These are phyloP conservation scores for Sarcophaga rosellei DNA, from an alignment of 2,888 invertebrate species.

Conservation along the genomic window DNA sequence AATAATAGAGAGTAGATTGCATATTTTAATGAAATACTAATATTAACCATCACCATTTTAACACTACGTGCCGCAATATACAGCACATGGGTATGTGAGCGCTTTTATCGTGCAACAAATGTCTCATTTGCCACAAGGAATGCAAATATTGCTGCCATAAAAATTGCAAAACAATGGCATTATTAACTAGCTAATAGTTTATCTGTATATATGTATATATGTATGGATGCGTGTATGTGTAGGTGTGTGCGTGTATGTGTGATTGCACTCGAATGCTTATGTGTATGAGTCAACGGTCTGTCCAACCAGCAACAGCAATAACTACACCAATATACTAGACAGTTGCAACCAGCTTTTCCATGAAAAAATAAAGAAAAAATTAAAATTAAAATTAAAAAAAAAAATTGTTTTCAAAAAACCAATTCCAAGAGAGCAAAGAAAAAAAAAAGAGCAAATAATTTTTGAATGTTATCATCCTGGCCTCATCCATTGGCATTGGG, in stretches of 20 bases:
- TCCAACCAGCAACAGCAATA: conserved; percentile 33
- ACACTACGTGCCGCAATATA: not conserved
- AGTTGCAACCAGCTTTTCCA: conserved; percentile 32
- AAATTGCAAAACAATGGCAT: conserved; percentile 52
- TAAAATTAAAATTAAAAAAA: not conserved
- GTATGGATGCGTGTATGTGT: not conserved
- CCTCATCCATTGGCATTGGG: not conserved
- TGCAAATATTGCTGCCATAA: conserved; percentile 37
- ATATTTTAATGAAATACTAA: not conserved
- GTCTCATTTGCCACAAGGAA: conserved; percentile 11
- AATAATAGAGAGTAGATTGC: not conserved
- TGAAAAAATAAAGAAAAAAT: not conserved
- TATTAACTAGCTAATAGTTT: conserved; percentile 62
- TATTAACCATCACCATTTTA: not conserved
- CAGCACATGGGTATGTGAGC: conserved; percentile 14
- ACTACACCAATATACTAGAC: not conserved
- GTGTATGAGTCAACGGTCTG: conserved; percentile 17
- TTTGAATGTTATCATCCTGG: not conserved
- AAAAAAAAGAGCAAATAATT: not conserved
- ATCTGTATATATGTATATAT: conserved; percentile 10
- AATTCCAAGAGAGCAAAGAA: not conserved
- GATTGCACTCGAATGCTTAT: not conserved
- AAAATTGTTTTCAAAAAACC: not conserved
- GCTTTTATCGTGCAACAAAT: conserved; percentile 44
- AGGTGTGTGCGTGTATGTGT: not conserved